Evolutionary conservation across 2,888 invertebrate species (phyloP).

Genomic region (Panorpa germanica): DNA sequence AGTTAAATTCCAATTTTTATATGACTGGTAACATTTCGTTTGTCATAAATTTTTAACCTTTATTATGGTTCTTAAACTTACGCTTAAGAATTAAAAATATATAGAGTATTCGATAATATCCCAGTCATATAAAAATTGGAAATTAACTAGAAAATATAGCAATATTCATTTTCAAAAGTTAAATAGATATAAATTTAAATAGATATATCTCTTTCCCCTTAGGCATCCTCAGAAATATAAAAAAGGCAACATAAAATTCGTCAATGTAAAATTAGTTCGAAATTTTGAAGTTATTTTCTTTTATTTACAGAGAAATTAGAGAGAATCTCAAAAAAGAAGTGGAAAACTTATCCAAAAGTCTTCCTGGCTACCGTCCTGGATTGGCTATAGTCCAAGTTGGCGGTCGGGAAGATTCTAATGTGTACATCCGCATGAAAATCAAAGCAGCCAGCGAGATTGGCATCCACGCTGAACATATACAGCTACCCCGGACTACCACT

Average conservation of each 20-base stretch:
- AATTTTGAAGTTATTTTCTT: slow-evolving; percentile 7
- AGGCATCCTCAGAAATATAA: too few species aligned
- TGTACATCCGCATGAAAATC: slow-evolving; percentile 93
- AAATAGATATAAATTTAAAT: slow-evolving; percentile 4
- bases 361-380: slow-evolving; percentile 48
- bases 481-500: slow-evolving; percentile 60
- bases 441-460: slow-evolving; percentile 85
- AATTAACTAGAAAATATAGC: too few species aligned
- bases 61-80: too few species aligned
- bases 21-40: too few species aligned
- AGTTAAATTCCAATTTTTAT: too few species aligned
- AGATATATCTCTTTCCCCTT: too few species aligned
- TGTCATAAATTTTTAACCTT: too few species aligned
- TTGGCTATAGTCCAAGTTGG: slow-evolving; percentile 94
- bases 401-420: slow-evolving; percentile 90
- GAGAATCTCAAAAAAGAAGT: slow-evolving; percentile 49
- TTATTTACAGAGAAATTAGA: slow-evolving; percentile 43
- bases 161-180: slow-evolving; percentile 3
- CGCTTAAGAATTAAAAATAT: too few species aligned
- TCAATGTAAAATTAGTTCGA: not conserved
- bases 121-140: too few species aligned
- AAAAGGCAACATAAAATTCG: not conserved
- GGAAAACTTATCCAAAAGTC: slow-evolving; percentile 28
- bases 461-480: slow-evolving; percentile 60
- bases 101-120: too few species aligned